Conservation (phyloP, 2,113 vertebrate genomes). For the Austrofundulus limnaeus region DNA sequence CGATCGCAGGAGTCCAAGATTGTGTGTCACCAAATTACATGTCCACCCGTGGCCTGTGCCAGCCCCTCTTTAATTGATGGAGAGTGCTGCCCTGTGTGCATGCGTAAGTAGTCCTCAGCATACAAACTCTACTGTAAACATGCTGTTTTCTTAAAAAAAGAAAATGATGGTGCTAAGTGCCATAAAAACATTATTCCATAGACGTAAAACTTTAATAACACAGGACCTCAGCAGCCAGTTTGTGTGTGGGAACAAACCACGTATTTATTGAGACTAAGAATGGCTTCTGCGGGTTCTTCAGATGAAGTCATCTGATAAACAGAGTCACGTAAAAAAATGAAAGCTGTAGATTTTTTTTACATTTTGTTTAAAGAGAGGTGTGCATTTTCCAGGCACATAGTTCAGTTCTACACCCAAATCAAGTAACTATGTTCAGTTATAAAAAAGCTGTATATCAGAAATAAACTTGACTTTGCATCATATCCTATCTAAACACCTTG, state of each 20-base stretch:
- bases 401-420: too few species aligned
- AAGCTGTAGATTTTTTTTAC: too few species aligned
- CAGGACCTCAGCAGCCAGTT: constrained; percentile 37
- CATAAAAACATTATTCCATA: constrained; percentile 42
- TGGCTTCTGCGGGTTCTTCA: constrained; percentile 50
- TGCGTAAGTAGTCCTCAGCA: constrained; percentile 81
- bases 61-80: constrained; percentile 88
- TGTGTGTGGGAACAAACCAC: constrained; percentile 52
- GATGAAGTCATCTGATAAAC: constrained; percentile 63
- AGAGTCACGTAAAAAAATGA: constrained; percentile 24
- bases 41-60: constrained; percentile 88
- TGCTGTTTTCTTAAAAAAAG: constrained; percentile 27
- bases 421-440: too few species aligned
- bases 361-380: too few species aligned
- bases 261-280: constrained; percentile 60
- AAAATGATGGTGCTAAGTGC: constrained; percentile 25
- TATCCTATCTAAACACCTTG: too few species aligned
- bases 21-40: constrained; percentile 92
- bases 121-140: constrained; percentile 37
- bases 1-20: constrained; percentile 90
- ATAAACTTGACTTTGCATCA: too few species aligned
- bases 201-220: constrained; percentile 56
- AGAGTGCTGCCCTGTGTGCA: constrained; percentile 92
- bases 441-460: too few species aligned
- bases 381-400: too few species aligned